Base-by-base conservation (phyloP, 2,888 invertebrate species). In the Cryptocephalus primarius region DNA sequence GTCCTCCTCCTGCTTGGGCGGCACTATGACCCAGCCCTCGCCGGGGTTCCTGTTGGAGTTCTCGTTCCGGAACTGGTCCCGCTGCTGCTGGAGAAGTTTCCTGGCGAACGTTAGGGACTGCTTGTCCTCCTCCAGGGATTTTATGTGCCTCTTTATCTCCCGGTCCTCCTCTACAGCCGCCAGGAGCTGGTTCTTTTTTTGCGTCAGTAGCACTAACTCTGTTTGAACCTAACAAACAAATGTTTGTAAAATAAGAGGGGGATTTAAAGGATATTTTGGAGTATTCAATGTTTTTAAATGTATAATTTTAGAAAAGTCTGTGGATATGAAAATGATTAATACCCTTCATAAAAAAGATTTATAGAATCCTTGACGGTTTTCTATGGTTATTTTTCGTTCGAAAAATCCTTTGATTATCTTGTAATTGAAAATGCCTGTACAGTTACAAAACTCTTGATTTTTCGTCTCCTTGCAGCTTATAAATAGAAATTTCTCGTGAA, bases 151-250 rank as follows among this genome's bases (percentile, higher is more conserved):
- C 45, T 63, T 58, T 49, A 61, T 60, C 48, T 58, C 51, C 46
- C 67, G 61, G 47, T 66, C 63, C 43, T 77, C 74, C 55, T 75
- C 78, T 71, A 84, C 75, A 57, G 78, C 75, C 55, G 79, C 79
- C 55, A 87, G 77, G 52, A 89, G 72, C 62, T 85, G 83, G 54
- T 83, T 80, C 70, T 84, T 88, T 59, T 86, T 82, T 63, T 87
- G 85, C 51, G 83, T 80, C 48, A 89, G 75, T 61, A 87, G 82
- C 34, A 87, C 86, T 50, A 91, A 75, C 71, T 92, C 88, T 34
- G 89, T 88, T 72, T 90, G 88, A 52, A 79, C 76, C 80, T 80
- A 68, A 8, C 55, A 55, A 40, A 47, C 32, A 47, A 45, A n/a
- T 22, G 6, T n/a, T 11, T 33, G 31, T 31, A 8, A 31, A 32